Base-by-base conservation (phyloP, 1,140 invertebrate species). In the Eurosta solidaginis region DNA sequence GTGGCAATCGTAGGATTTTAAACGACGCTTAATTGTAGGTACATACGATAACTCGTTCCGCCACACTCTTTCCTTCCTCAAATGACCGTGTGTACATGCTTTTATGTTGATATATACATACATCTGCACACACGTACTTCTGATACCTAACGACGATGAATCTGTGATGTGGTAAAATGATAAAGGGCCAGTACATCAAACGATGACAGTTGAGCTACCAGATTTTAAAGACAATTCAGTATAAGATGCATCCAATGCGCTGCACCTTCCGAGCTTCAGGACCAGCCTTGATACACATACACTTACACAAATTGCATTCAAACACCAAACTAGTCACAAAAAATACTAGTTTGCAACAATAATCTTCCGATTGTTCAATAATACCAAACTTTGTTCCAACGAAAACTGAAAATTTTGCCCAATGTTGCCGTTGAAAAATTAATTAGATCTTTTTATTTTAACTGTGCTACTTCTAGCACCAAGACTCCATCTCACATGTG, bases 171-270 rank as follows among this genome's bases (percentile, higher is more conserved):
- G 84, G 83, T 85, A 85, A 68, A 68, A 85, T 85, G 84, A 85
- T 85, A 85, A 85, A 85, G 84, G 82, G 84, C 78, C 82, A 82
- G 82, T 84, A 85, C 84, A 85, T 85, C 84, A 85, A 85, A 86
- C 84, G 84, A 82, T 85, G 84, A 85, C 84, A 85, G 84, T 85
- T 80, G 59, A 81, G 84, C 84, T 85, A 85, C 84, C 84, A 85
- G 84, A 85, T 83, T 85, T 85, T 84, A 25, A 29, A 29, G 27
- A 68, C 59, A 33, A 68, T 68, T 68, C 27, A 6, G 22, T 17
- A 40, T 27, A 36, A 68, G 29, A 27, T 47, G 74, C 49, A 49
- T 25, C 45, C 47, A 50, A n/a, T 9, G 17, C 83, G 80, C 81
- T 82, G 82, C 83, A 77, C 77, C 78, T 77, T 59, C 50, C 49